Percentiles rank a stretch among this genome's conserved stretches.
Evolutionary conservation across 2,797 vertebrate species (phyloP).

Genomic region (Semotilus atromaculatus): DNA sequence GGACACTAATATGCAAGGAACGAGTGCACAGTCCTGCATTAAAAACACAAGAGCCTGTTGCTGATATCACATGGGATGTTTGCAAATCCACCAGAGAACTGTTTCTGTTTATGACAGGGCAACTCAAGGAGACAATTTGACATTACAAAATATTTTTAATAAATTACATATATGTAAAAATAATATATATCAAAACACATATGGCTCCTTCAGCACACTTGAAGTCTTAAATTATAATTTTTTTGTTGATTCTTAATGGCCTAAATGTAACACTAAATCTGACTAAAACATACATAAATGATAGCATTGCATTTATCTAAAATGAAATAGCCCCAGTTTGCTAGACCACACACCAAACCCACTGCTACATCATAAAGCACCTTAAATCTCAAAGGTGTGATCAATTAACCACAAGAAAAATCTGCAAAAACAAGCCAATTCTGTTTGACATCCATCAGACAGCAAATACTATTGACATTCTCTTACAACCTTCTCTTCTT

Average conservation of each 20-base stretch:
- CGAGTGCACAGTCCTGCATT: slow-evolving; percentile 21
- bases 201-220: not conserved
- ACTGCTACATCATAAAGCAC: slow-evolving; percentile 22
- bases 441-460: slow-evolving; percentile 6
- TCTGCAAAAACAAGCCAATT: slow-evolving; percentile 16
- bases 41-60: slow-evolving; percentile 75
- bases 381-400: slow-evolving; percentile 64
- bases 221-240: not conserved
- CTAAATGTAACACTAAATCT: not conserved
- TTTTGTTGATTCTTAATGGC: not conserved
- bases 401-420: slow-evolving; percentile 52
- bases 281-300: not conserved
- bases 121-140: slow-evolving; percentile 9
- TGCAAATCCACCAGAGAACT: slow-evolving; percentile 25
- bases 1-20: not conserved
- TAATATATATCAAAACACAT: not conserved
- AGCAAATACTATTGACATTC: slow-evolving; percentile 24
- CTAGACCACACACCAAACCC: slow-evolving; percentile 37
- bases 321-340: not conserved
- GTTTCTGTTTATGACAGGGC: slow-evolving; percentile 24
- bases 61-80: slow-evolving; percentile 60
- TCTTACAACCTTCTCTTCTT: slow-evolving; percentile 60
- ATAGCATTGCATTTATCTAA: slow-evolving; percentile 8
- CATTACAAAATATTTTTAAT: not conserved
- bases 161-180: not conserved